Evolutionary conservation across 2,888 invertebrate genomes (phyloP), one percentile per base, ranked within the genome.

Genomic region (Apamea monoglypha): DNA sequence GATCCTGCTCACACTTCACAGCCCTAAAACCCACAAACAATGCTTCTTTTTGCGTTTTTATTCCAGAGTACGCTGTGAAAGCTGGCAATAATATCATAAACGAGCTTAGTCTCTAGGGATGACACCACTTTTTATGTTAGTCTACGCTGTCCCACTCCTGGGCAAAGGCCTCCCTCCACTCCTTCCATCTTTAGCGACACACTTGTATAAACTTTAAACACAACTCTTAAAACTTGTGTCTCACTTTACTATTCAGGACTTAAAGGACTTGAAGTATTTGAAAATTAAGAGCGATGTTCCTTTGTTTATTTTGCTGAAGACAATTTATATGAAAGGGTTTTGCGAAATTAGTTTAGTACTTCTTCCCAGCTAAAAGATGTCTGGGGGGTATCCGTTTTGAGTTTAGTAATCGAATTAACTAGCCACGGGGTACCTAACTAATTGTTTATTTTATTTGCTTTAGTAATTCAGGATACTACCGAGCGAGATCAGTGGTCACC

Each of bases 191-290:
- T n/a, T n/a, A n/a, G n/a, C n/a, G n/a, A n/a, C n/a, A n/a, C n/a
- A n/a, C 85, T 88, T 87, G 85, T 87, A 91, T 88, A 90, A 36
- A 91, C 84, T 89, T 88, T 85, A 76, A 74, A 78, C 86, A 78
- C 85, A 78, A 64, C 32, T 73, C 73, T 75, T 68, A 36, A 56
- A 78, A 78, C 61, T 78, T 44, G 16, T 21, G 50, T 32, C 47
- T 18, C 10, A 53, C 53, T 47, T 18, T 53, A 67, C 29, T 63
- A 70, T 53, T 59, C 21, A 36, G 1, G 36, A 44, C 40, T 47
- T 74, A 59, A 59, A 59, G 5, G 1, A 25, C 56, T 36, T 14
- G 14, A 44, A 53, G 70, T 74, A 36, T 32, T 50, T 21, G 21
- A 36, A 50, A 50, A 74, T 76, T 29, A 63, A 70, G 32, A 63